Evolutionary conservation across 2,797 vertebrate species (phyloP), one percentile per base, ranked within the genome.

Genomic region (Leucoraja ocellata): DNA sequence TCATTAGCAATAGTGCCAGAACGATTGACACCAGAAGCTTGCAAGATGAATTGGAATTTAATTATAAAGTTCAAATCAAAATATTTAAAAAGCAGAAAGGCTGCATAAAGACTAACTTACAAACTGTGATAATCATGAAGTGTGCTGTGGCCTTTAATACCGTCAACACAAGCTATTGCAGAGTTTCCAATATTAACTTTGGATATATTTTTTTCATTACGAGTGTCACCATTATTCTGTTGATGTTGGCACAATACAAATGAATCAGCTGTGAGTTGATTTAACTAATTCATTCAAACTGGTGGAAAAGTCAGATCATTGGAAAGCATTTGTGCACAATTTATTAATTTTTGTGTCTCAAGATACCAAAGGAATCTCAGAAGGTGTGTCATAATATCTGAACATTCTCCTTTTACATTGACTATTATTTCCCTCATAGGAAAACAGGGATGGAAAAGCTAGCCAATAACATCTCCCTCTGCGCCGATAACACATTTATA

Each of bases 401-500:
- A 76, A 3, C 10, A 58, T 76, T 46, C 21, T 74, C 25, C 25
- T 63, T 76, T 74, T 92, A 74, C 46, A 54, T 25, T 39, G 68
- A 74, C 90, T 74, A 91, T 91, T 54, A 91, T 36, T 39, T 76
- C 23, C 21, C 71, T 54, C 5, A 39, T 76, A 54, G 39, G 4
- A 76, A 76, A 92, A 76, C 23, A 76, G 71, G 68, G 39, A 74
- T 76, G 71, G 90, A 92, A 92, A 39, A 92, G 71, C 73, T 54
- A 11, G 39, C 39, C 90, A 54, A 54, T 76, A 28, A 91, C 54
- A 91, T 54, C 90, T 74, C 90, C 68, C 90, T 91, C 25, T 91
- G 68, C 28, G 23, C 39, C 74, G 90, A 76, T 92, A 58, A 92
- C 39, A 46, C 71, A 74, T 58, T 92, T 92, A 92, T 92, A 73